Conservation (phyloP, 2,888 invertebrate genomes). For the Ptychoptera contaminata region DNA sequence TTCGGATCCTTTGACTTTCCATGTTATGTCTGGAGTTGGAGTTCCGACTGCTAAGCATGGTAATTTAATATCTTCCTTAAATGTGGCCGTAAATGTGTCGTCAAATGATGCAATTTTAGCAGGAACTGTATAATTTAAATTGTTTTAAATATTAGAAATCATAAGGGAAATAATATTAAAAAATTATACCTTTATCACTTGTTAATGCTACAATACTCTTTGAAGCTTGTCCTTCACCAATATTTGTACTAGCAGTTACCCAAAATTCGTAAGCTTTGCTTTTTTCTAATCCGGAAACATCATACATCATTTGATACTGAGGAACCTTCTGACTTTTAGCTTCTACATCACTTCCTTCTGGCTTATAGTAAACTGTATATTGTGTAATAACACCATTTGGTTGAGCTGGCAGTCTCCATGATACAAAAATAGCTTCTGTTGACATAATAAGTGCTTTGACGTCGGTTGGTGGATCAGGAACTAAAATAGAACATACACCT, state of each 20-base stretch:
- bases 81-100: conserved; percentile 80
- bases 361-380: conserved; percentile 79
- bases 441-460: conserved; percentile 90
- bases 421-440: conserved; percentile 75
- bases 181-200: conserved; percentile 30
- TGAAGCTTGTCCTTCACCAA: conserved; percentile 85
- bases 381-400: conserved; percentile 88
- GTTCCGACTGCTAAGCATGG: conserved; percentile 87
- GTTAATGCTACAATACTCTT: conserved; percentile 75
- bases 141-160: too few relatives aligned
- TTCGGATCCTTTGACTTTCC: conserved; percentile 70
- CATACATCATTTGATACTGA: conserved; percentile 73
- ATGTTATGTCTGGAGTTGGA: conserved; percentile 75
- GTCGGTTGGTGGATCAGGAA: conserved; percentile 83
- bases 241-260: conserved; percentile 87
- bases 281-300: conserved; percentile 67
- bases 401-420: conserved; percentile 85
- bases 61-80: conserved; percentile 80
- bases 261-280: conserved; percentile 82
- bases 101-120: conserved; percentile 93
- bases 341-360: conserved; percentile 48
- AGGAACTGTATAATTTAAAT: too few relatives aligned
- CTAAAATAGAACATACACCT: conserved; percentile 32
- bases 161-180: conserved; percentile 5
- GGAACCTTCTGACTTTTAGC: conserved; percentile 62